Evolutionary conservation across 2,113 vertebrate genomes (phyloP).

Genomic region (Scytalopus superciliaris): DNA sequence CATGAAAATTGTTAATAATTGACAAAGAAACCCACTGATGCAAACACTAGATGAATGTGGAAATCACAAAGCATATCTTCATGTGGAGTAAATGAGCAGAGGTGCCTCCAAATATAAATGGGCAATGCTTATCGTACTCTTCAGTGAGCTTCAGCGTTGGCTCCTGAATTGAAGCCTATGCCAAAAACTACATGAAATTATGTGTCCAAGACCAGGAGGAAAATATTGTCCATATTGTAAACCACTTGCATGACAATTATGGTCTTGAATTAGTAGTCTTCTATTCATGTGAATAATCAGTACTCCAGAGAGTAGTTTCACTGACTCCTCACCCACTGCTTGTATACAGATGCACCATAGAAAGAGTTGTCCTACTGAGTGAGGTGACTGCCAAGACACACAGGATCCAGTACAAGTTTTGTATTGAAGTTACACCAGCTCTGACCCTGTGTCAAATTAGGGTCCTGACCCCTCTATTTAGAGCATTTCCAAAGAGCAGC

Average conservation of each 20-base stretch:
- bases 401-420: background rate
- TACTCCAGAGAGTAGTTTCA: background rate
- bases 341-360: background rate
- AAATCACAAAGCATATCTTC: background rate
- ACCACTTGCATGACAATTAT: background rate
- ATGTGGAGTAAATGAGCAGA: background rate
- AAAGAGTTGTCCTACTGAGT: background rate
- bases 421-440: background rate
- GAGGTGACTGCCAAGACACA: background rate
- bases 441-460: background rate
- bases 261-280: background rate
- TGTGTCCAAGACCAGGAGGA: background rate
- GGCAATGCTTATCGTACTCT: background rate
- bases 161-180: background rate
- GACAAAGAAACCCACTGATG: background rate
- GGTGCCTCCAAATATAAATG: background rate
- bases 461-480: accelerated
- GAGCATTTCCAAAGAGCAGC: background rate
- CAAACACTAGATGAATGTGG: background rate
- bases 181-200: constrained; percentile 28
- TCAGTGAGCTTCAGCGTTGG: background rate
- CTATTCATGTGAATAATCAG: background rate
- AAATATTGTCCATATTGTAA: constrained; percentile 10
- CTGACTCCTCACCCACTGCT: background rate
- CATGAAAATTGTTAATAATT: background rate